A percentile compares a stretch with the other conserved stretches of the same genome.
Conservation (phyloP, 2,888 invertebrate species). For the Melinopterus prodromus region DNA sequence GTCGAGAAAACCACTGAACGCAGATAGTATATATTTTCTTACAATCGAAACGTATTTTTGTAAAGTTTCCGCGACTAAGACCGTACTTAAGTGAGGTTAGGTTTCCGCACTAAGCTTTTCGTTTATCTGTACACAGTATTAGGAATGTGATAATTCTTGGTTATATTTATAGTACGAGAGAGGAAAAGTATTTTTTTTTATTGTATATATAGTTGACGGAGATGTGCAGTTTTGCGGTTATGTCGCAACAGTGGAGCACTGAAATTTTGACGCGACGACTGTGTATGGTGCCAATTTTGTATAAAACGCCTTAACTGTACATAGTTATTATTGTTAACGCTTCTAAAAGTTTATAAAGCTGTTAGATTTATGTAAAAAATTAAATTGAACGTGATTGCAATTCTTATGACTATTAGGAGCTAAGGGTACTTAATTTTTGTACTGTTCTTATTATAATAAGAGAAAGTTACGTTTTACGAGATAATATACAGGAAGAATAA, state of each 20-base stretch:
- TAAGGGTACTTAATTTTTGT: background rate
- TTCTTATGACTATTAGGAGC: background rate
- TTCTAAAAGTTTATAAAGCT: background rate
- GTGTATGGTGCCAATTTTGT: conserved; percentile 4
- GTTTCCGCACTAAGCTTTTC: background rate
- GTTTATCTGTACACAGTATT: background rate
- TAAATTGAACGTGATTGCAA: background rate
- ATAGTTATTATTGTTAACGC: background rate
- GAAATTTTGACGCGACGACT: background rate
- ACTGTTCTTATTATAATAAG: background rate
- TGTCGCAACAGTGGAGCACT: background rate
- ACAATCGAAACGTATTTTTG: background rate
- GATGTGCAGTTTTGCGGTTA: background rate
- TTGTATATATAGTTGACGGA: background rate
- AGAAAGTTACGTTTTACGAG: too few species aligned
- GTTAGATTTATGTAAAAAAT: background rate
- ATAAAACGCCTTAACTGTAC: background rate
- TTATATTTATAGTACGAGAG: background rate
- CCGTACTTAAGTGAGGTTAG: background rate
- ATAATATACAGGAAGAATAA: background rate
- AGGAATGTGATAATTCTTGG: background rate
- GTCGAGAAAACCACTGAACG: too few species aligned
- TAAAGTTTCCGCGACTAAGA: background rate
- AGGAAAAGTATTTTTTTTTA: background rate
- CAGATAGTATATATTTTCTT: too few species aligned